Evolutionary conservation across 1,140 invertebrate genomes (phyloP), one percentile per base, ranked within the genome.

Genomic region (Drosophila ambigua): DNA sequence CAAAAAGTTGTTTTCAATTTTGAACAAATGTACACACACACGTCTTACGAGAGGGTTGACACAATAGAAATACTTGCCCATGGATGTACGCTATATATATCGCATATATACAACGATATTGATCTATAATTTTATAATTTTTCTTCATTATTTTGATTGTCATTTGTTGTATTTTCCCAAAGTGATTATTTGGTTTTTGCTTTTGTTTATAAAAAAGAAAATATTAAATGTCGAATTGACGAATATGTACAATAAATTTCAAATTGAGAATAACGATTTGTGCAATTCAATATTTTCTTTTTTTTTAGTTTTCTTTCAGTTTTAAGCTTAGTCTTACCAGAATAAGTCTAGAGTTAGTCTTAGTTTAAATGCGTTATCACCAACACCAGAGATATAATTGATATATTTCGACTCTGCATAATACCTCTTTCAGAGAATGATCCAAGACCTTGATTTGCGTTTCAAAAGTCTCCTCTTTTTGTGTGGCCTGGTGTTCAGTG

Each of bases 391-490:
- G 67, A 73, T 41, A 9, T 23, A 50, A 23, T 5, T 63, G 66
- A 76, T 67, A 75, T 52, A 54, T 28, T 52, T 49, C 31, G 46
- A 39, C 54, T 61, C 8, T 39, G 26, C 43, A 53, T 61, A 90
- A 94, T 97, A 98, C 97, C 97, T 98, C 97, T 95, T 97, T 98
- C 79, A 99, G 95, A 93, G 97, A 96, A 92, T 95, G 95, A 92
- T 97, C 96, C 92, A 99, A 94, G 91, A 97, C 94, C 94, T 98
- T 98, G 85, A 99, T 97, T 93, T 98, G 97, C 91, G 95, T 95
- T 92, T 98, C 97, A 93, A 97, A 98, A 77, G 96, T 96, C 93
- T 99, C 98, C 94, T 99, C 98, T 93, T 98, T 97, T 94, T 98
- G 97, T 91, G 97, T 98, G 89, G 98, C 97, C 98, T 74, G 69